These are phyloP conservation scores for Caenorhabditis tropicalis DNA, from an alignment of 1,140 invertebrate genomes.

Conservation along the genomic window DNA sequence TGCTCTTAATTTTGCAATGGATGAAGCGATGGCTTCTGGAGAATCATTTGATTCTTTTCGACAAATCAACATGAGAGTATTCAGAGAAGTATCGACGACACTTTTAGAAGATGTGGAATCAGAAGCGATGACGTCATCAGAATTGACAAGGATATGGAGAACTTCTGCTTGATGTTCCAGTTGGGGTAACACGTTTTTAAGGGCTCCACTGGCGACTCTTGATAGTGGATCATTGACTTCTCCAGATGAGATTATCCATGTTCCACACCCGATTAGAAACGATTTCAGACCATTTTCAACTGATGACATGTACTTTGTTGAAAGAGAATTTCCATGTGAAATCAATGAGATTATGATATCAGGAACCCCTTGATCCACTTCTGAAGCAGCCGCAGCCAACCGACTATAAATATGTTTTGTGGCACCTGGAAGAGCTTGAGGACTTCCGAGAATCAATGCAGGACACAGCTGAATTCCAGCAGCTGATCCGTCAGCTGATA, in stretches of 20 bases:
- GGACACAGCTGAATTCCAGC: slow-evolving; percentile 48
- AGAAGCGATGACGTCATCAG: slow-evolving; percentile 27
- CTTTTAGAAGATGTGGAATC: neutral
- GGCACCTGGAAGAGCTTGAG: slow-evolving; percentile 49
- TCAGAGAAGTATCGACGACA: slow-evolving; percentile 46
- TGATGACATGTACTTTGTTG: slow-evolving; percentile 49
- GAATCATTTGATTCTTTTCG: neutral
- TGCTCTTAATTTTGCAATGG: slow-evolving; percentile 51
- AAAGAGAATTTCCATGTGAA: slow-evolving; percentile 64
- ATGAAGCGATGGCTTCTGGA: neutral
- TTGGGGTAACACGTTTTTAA: slow-evolving; percentile 58
- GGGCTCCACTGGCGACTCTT: slow-evolving; percentile 35
- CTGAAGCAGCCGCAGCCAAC: slow-evolving; percentile 57
- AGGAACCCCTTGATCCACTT: slow-evolving; percentile 66
- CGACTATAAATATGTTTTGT: slow-evolving; percentile 58
- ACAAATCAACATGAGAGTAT: slow-evolving; percentile 34
- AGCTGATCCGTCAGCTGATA: neutral
- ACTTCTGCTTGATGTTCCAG: neutral
- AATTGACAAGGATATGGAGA: slow-evolving; percentile 12
- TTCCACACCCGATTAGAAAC: slow-evolving; percentile 56
- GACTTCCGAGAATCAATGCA: slow-evolving; percentile 40
- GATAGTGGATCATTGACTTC: slow-evolving; percentile 61
- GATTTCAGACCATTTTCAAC: slow-evolving; percentile 47
- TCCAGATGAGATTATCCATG: slow-evolving; percentile 62
- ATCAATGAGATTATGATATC: slow-evolving; percentile 65